Evolutionary conservation across 2,797 vertebrate genomes (phyloP), one percentile per base, ranked within the genome.

Genomic region (Arremon aurantiirostris): DNA sequence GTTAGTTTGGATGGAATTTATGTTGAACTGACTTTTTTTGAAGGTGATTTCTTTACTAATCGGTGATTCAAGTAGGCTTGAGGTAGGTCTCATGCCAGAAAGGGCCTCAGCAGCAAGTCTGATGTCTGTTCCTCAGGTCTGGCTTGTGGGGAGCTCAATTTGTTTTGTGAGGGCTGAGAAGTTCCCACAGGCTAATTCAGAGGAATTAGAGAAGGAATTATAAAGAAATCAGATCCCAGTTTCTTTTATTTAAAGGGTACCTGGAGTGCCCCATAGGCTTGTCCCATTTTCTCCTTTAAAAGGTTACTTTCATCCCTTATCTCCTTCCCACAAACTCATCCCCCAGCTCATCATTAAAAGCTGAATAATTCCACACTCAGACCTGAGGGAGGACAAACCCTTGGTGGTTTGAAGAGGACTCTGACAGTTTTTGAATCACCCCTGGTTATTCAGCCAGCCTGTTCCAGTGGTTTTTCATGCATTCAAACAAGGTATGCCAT

Each of bases 221-320:
- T 4, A 60, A 56, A 78, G 76, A 88, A 95, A 81, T 92, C 65
- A 82, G 26, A 87, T 71, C 28, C 60, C 37, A 11, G 16, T 52
- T 84, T 35, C 37, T 78, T 72, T 70, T 77, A 71, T 46, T 93
- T 71, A 55, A 89, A 65, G 2, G 1, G 5, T 52, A 82, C 42
- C 57, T 83, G 47, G 32, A 61, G 39, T 61, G 52, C 47, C 59
- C 63, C 47, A 23, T 32, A 83, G 61, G 69, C 52, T 81, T 89
- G 28, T 78, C 30, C 63, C 41, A 49, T 91, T 93, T 91, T 83
- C 72, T 60, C 50, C 22, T 90, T 78, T 77, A 71, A 70, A 79
- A 81, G 7, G 17, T 89, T 86, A 46, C 55, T 90, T 89, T 89
- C 37, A 86, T 90, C 71, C 81, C 42, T 77, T 91, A 89, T 92